Percentiles rank a stretch among this genome's conserved stretches.
phyloP scores from a whole-genome alignment of 1,140 invertebrate species.

The Euwallacea fornicatus region DNA sequence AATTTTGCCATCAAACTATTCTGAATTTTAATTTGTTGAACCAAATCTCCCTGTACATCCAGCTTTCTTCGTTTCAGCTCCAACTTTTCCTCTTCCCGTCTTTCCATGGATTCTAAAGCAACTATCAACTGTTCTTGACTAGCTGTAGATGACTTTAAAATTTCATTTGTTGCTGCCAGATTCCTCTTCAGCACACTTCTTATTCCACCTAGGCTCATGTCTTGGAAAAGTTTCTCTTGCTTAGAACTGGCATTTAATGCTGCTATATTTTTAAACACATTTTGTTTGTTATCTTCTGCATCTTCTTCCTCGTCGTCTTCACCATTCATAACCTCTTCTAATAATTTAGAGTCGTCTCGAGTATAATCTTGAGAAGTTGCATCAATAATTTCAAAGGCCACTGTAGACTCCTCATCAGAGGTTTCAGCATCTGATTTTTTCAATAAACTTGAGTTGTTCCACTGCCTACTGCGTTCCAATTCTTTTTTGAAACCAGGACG shows the following conservation, averaged over 20 bases:
- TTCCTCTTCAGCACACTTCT: slow-evolving; percentile 17
- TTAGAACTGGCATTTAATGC: not conserved
- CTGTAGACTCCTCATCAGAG: no score
- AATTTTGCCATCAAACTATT: slow-evolving; percentile 27
- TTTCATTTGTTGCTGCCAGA: slow-evolving; percentile 8
- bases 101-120: slow-evolving; percentile 18
- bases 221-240: not conserved
- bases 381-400: not conserved
- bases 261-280: not conserved
- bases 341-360: not conserved
- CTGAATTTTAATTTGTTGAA: slow-evolving; percentile 28
- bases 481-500: no score
- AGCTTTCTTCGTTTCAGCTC: slow-evolving; percentile 14
- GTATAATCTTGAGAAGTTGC: not conserved
- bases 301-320: not conserved
- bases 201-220: not conserved
- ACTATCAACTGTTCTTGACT: slow-evolving; percentile 22
- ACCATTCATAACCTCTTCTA: not conserved
- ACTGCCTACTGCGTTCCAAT: no score
- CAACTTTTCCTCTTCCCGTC: slow-evolving; percentile 20
- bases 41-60: slow-evolving; percentile 10
- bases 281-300: not conserved
- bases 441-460: no score
- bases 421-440: no score
- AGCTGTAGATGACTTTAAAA: slow-evolving; percentile 13